phyloP scores from a whole-genome alignment of 37 sponge, comb jelly and placozoan species.

The Ephydatia muelleri region DNA sequence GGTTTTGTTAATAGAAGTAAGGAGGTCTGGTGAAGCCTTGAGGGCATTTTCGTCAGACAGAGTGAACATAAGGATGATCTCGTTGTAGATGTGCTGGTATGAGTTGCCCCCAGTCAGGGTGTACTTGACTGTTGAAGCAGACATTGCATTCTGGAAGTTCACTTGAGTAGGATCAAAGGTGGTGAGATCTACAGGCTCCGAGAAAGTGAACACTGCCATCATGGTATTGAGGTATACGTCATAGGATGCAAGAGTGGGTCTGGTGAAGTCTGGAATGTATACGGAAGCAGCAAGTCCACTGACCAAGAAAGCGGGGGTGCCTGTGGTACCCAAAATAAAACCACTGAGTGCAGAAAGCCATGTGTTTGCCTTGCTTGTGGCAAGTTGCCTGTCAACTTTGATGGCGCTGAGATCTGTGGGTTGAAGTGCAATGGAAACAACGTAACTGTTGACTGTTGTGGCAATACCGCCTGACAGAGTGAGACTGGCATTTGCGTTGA shows the following conservation, averaged over 20 bases:
- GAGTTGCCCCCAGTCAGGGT: slow-evolving; percentile 64
- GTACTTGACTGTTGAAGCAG: slow-evolving; percentile 25
- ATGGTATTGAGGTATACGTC: slow-evolving; percentile 66
- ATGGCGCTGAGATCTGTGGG: slow-evolving; percentile 64
- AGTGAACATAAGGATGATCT: slow-evolving; percentile 52
- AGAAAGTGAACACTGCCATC: slow-evolving; percentile 72
- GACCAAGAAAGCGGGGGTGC: slow-evolving; percentile 59
- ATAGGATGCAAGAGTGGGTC: slow-evolving; percentile 67
- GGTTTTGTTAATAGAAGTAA: slow-evolving; percentile 55
- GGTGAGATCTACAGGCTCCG: slow-evolving; percentile 65
- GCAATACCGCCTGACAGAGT: slow-evolving; percentile 55
- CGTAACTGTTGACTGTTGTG: slow-evolving; percentile 7
- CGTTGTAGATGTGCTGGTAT: slow-evolving; percentile 33
- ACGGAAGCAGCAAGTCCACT: slow-evolving; percentile 42
- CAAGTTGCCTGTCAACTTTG: slow-evolving; percentile 67
- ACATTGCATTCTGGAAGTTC: slow-evolving; percentile 61
- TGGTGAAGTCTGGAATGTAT: slow-evolving; percentile 74
- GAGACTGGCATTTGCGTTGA: slow-evolving; percentile 15
- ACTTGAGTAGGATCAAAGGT: slow-evolving; percentile 80
- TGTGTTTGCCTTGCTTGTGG: slow-evolving; percentile 54
- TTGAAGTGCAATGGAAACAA: slow-evolving; percentile 22
- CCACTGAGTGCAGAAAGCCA: slow-evolving; percentile 75
- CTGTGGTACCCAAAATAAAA: slow-evolving; percentile 60
- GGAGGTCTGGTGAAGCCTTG: slow-evolving; percentile 42
- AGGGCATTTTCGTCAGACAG: slow-evolving; percentile 49